These are phyloP conservation scores for Procambarus virginalis DNA, from an alignment of 1,140 invertebrate genomes.

Conservation along the genomic window DNA sequence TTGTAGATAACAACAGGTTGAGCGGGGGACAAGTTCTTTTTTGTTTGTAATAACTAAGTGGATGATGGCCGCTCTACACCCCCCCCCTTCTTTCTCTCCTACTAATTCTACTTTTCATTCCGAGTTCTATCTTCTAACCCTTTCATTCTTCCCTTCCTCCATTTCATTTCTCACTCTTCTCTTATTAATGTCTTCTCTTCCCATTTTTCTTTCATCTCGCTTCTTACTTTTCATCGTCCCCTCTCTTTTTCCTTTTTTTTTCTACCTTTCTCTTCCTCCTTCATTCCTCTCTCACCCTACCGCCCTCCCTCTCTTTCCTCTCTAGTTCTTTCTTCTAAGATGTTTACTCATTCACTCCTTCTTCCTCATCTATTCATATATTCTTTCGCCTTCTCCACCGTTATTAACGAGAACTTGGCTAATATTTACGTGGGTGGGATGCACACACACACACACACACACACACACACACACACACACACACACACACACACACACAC, in stretches of 20 bases:
- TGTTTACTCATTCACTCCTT: background rate
- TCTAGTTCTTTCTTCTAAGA: background rate
- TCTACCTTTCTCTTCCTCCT: background rate
- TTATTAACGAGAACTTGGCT: background rate
- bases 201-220: too few species aligned
- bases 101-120: too few species aligned
- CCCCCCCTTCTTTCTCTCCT: too few species aligned
- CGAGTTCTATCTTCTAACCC: too few species aligned
- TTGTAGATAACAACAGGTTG: too few species aligned
- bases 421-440: too few species aligned
- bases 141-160: too few species aligned
- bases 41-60: too few species aligned
- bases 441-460: slow-evolving; percentile 10
- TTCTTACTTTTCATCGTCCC: background rate
- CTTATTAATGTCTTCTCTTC: background rate
- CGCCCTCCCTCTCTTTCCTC: background rate
- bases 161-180: too few species aligned
- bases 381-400: too few species aligned
- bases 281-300: background rate
- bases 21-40: too few species aligned
- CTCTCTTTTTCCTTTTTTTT: background rate
- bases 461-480: slow-evolving; percentile 13
- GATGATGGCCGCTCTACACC: too few species aligned
- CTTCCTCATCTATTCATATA: background rate
- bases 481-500: background rate